A percentile compares a stretch with the other conserved stretches of the same genome.
Conservation (phyloP, 1,140 invertebrate genomes). For the Cyrtorhinus lividipennis region DNA sequence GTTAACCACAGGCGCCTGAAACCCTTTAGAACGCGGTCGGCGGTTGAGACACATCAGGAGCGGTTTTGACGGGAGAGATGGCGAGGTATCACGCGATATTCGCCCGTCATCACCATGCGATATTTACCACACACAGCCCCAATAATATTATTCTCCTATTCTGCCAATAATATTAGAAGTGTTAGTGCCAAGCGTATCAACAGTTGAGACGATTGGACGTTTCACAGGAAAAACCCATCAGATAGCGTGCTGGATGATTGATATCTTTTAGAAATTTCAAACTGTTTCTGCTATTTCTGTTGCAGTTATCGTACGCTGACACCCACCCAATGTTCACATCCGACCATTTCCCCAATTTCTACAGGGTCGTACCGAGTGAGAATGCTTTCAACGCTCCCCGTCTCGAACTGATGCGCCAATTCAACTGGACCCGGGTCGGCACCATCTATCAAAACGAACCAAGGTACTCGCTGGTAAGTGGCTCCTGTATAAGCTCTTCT, state of each 20-base stretch:
- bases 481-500: too few relatives aligned
- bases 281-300: conserved; percentile 25
- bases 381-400: conserved; percentile 90
- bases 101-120: not conserved
- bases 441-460: conserved; percentile 96
- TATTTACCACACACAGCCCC: not conserved
- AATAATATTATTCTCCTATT: not conserved
- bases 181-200: too few relatives aligned
- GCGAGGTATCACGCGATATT: not conserved
- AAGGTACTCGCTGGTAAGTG: conserved; percentile 72
- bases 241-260: not conserved
- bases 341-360: conserved; percentile 89
- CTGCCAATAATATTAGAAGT: not conserved
- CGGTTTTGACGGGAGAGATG: not conserved
- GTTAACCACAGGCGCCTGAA: too few relatives aligned
- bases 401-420: conserved; percentile 69
- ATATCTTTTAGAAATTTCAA: not conserved
- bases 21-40: too few relatives aligned
- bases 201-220: too few relatives aligned
- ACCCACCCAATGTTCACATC: conserved; percentile 96
- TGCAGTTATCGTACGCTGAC: conserved; percentile 90
- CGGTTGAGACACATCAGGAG: too few relatives aligned
- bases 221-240: not conserved
- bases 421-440: conserved; percentile 95
- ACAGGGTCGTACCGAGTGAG: conserved; percentile 87